These are phyloP conservation scores for Calcarius lapponicus DNA, from an alignment of 2,797 vertebrate species.

Conservation along the genomic window DNA sequence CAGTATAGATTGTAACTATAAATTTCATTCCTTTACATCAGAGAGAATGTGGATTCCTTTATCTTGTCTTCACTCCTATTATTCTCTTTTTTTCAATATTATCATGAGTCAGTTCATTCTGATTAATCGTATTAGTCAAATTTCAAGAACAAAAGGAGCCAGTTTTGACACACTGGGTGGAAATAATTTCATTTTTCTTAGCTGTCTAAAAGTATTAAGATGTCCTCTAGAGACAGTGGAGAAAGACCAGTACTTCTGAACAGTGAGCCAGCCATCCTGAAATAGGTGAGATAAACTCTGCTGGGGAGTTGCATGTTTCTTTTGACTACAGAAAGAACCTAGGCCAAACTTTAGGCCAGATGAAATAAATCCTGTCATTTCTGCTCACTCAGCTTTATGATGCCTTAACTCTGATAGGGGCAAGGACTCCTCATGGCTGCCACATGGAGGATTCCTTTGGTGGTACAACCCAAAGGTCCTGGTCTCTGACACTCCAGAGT, in stretches of 20 bases:
- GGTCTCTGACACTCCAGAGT: not conserved
- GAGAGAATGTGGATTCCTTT: constrained; percentile 15
- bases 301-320: not conserved
- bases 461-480: not conserved
- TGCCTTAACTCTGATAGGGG: not conserved
- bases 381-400: not conserved
- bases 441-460: not conserved
- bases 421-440: not conserved
- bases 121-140: not conserved
- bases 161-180: not conserved
- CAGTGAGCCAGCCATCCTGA: not conserved
- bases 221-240: not conserved
- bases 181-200: constrained; percentile 3
- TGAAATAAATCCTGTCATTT: not conserved
- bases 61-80: constrained; percentile 14
- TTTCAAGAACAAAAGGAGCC: not conserved
- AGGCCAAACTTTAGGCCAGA: not conserved
- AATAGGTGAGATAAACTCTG: not conserved
- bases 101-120: constrained; percentile 4
- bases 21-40: constrained; percentile 22
- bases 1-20: constrained; percentile 12
- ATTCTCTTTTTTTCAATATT: constrained; percentile 18
- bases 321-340: not conserved
- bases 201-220: not conserved
- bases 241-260: not conserved